A percentile compares a stretch with the other conserved stretches of the same genome.
Evolutionary conservation across 2,113 vertebrate species (phyloP).

Genomic region (Indicator maculatus): DNA sequence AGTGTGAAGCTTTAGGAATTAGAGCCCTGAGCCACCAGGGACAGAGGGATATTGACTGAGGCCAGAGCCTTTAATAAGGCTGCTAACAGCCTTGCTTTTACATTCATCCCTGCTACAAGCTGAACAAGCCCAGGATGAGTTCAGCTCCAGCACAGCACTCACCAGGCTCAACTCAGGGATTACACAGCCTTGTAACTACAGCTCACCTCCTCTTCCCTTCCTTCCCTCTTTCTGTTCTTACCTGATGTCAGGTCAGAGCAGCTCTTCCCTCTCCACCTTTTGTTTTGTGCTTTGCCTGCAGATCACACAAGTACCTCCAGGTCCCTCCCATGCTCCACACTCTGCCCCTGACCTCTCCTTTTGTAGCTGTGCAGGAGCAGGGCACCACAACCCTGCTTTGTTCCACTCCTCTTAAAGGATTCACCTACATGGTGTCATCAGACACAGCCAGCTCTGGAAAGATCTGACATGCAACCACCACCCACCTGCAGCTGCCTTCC

Average conservation of each 20-base stretch:
- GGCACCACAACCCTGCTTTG: not conserved
- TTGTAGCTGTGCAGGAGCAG: not conserved
- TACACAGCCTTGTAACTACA: constrained; percentile 36
- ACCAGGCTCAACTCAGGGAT: not conserved
- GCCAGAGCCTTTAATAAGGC: constrained; percentile 44
- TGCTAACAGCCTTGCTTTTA: constrained; percentile 38
- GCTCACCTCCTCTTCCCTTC: constrained; percentile 7
- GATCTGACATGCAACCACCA: not conserved
- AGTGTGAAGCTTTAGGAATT: constrained; percentile 2
- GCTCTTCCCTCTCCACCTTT: not conserved
- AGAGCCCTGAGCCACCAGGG: constrained; percentile 8
- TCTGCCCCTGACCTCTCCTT: not conserved
- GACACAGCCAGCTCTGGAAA: not conserved
- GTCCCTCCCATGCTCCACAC: not conserved
- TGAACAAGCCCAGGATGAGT: not conserved
- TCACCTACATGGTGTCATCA: not conserved
- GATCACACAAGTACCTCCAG: not conserved
- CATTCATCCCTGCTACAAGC: constrained; percentile 16
- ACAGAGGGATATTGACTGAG: not conserved
- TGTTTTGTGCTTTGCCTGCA: not conserved
- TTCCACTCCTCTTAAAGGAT: not conserved
- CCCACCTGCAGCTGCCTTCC: not conserved
- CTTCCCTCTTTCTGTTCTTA: constrained; percentile 36
- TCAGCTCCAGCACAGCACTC: not conserved
- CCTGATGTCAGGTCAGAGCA: not conserved